Conservation (phyloP, 2,888 invertebrate genomes). For the Hedychridium roseum region DNA sequence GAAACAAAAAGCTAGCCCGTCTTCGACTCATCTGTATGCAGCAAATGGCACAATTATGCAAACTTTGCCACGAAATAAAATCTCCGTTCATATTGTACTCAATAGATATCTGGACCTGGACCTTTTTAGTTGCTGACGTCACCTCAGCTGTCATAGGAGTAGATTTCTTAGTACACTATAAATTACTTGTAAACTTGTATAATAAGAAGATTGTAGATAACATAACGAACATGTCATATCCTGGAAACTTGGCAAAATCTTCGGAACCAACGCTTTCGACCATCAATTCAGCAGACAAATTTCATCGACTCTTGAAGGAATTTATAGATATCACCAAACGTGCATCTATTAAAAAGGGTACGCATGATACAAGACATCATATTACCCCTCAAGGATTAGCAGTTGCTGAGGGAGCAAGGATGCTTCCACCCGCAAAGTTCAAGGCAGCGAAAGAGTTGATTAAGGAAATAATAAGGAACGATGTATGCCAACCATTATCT, state of each 20-base stretch:
- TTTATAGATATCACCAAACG: not conserved
- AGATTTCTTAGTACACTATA: not conserved
- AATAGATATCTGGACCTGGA: slow-evolving; percentile 17
- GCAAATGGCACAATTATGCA: slow-evolving; percentile 18
- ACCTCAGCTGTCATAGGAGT: not conserved
- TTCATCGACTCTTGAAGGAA: not conserved
- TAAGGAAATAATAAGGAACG: slow-evolving; percentile 38
- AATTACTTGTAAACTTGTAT: not conserved
- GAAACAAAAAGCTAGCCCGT: not conserved
- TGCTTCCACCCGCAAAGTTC: slow-evolving; percentile 43
- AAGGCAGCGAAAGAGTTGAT: slow-evolving; percentile 42
- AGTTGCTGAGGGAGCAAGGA: slow-evolving; percentile 36
- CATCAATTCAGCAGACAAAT: not conserved
- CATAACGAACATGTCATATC: slow-evolving; percentile 4
- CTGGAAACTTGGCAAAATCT: not conserved
- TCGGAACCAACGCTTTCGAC: not conserved
- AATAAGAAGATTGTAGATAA: slow-evolving; percentile 15
- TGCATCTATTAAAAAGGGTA: slow-evolving; percentile 1
- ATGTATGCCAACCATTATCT: slow-evolving; percentile 39
- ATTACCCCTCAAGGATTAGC: slow-evolving; percentile 45
- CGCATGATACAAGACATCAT: slow-evolving; percentile 31
- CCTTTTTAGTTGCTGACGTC: slow-evolving; percentile 15
- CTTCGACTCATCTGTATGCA: slow-evolving; percentile 8
- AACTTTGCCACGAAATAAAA: slow-evolving; percentile 8
- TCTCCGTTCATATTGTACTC: slow-evolving; percentile 18